These are phyloP conservation scores for Acridotheres tristis DNA, from an alignment of 2,797 vertebrate genomes.

Conservation along the genomic window DNA sequence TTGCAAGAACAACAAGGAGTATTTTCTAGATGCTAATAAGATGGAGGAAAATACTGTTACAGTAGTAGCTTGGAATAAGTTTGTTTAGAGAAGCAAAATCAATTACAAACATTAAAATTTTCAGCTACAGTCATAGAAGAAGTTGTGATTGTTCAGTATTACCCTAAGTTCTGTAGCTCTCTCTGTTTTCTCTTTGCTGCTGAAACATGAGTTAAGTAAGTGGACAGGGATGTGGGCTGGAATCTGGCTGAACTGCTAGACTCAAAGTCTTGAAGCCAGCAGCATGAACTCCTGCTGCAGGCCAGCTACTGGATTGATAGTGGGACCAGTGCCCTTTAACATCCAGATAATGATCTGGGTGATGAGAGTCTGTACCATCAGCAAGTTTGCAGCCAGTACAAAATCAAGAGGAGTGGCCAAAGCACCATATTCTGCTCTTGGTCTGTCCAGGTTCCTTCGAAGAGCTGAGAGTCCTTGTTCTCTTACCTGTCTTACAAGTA, in stretches of 20 bases:
- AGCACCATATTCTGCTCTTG: neutral
- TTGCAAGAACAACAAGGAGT: neutral
- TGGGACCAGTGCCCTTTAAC: neutral
- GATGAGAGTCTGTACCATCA: neutral
- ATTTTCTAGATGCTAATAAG: neutral
- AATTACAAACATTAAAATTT: neutral
- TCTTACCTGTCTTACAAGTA: neutral
- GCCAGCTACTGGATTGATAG: neutral
- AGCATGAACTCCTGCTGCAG: neutral
- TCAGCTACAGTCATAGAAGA: neutral
- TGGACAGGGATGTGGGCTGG: neutral
- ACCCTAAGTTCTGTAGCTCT: neutral
- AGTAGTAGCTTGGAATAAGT: neutral
- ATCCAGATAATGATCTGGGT: neutral
- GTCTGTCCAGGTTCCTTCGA: neutral
- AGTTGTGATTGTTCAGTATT: neutral
- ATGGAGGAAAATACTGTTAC: neutral
- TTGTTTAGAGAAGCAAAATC: neutral
- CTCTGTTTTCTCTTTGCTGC: neutral
- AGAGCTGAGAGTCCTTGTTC: neutral
- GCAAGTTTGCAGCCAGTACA: neutral
- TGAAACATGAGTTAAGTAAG: neutral
- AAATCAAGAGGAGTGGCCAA: neutral
- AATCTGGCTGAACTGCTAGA: neutral
- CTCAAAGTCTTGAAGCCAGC: neutral